Evolutionary conservation across 2,113 vertebrate genomes (phyloP), one percentile per base, ranked within the genome.

Genomic region (Tragulus kanchil): DNA sequence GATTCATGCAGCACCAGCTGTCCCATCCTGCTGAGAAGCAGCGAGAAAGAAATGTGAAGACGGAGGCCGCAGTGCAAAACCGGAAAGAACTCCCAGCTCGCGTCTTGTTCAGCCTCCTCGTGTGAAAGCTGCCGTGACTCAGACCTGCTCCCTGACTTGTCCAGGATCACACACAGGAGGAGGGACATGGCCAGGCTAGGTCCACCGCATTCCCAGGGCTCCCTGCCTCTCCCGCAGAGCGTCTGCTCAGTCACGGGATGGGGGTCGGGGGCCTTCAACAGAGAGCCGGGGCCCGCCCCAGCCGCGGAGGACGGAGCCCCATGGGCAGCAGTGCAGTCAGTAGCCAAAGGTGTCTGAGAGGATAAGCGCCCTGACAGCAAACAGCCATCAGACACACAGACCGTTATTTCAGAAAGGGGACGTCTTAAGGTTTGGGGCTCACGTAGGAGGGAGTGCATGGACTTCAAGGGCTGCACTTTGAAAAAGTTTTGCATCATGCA

Each of bases 401-500:
- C 31, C 21, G 71, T 64, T 82, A 85, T 56, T 85, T 84, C 61
- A 77, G 54, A 52, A 94, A 90, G 31, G 36, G 45, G n/a, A 92
- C 92, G 25, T 71, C 89, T 69, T 77, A 48, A 95, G 64, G 64
- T 25, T 83, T 89, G n/a, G 62, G 85, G 64, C 90, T 93, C 56
- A 42, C 26, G 5, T 45, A 48, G 19, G 48, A 92, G 58, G 50
- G 58, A 93, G 15, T 8, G 3, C 42, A 45, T 45, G 42, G 25
- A 82, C 45, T 65, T 77, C 36, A 92, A 89, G 48, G 56, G 77
- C 31, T 56, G 54, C 75, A 65, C 50, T 81, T 86, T 93, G 45
- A 8, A 91, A 94, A 94, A 59, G 28, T 59, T 96, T 85, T 65
- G 77, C 54, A 58, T 95, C 61, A 61, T 23, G 50, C 54, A 8